Evolutionary conservation across 2,888 invertebrate genomes (phyloP), one percentile per base, ranked within the genome.

Genomic region (Spisula subtruncata): DNA sequence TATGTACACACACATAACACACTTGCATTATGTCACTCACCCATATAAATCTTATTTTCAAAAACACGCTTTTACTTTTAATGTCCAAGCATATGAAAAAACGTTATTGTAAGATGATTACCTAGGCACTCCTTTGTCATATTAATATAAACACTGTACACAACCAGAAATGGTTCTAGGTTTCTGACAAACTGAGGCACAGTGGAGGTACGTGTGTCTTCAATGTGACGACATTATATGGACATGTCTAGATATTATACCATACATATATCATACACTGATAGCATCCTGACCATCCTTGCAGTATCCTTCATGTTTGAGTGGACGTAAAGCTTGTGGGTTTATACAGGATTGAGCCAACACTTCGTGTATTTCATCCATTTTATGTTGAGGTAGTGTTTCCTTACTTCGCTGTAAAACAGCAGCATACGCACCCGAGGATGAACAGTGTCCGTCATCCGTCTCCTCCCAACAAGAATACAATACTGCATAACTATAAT

Each of bases 401-500:
- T 83, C 80, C 20, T 48, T 81, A 14, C 46, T 85, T 41, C 91
- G 75, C 46, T 88, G 79, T 32, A 92, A 48, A 32, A 92, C 85
- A 6, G 54, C 89, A 25, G 85, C 80, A 32, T 92, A 92, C 2
- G 91, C 88, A n/a, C 80, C 51, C 8, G 41, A 75, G 10, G 88
- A 80, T 20, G 71, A 29, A 60, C 92, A 92, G n/a, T 71, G 48
- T 18, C 92, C 89, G 32, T 89, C 91, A 0, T 56, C 71, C 0
- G 92, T 92, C 66, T 85, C 82, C 0, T 92, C 90, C 92, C 92
- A 92, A 54, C 92, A 92, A 6, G 92, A 92, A 51, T 92, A 92
- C 14, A 92, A 48, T 8, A 92, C 85, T 1, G 87, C 88, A 51
- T 91, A 92, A 29, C 92, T 92, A 86, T 60, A 86, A 85, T 48